Evolutionary conservation across 2,113 vertebrate species (phyloP), one percentile per base, ranked within the genome.

Genomic region (Serilophus lunatus): DNA sequence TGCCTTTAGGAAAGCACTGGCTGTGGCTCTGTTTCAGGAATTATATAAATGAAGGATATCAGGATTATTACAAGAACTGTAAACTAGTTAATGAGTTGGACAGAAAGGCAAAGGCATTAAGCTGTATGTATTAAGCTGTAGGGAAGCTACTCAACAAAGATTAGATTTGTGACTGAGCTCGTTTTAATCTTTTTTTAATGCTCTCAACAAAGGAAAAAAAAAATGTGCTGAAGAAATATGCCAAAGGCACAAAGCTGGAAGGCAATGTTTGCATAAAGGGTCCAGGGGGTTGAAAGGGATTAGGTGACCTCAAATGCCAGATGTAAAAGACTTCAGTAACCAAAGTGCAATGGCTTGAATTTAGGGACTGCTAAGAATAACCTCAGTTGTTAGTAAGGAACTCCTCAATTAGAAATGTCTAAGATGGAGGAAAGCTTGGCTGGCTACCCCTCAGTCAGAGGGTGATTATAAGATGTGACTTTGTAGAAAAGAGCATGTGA

Each of bases 41-140:
- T 79, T 76, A 49, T 31, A 60, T 69, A 90, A 88, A 90, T 82
- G 28, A 95, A 92, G 33, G 74, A 29, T 83, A 92, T 82, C 51
- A 82, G 92, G 77, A 78, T 93, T 91, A 82, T 87, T 76, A 64
- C 24, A 76, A 85, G 72, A 74, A 70, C 47, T 92, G 54, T 92
- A 83, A 92, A 95, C 54, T 80, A 66, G 79, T 88, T 96, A 94
- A 93, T 90, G 88, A 70, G 79, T 60, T 54, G 35, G 66, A 77
- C 82, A 90, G 91, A 96, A 92, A 97, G 90, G 76, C 92, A 94
- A 83, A 70, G 59, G 31, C 71, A 81, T 92, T 95, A 92, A 88
- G 68, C 70, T 77, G 53, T 42, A 80, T 40, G 85, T 77, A 95
- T 94, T 95, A 93, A 95, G 78, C 85, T 92, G 45, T 50, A 88